Evolutionary conservation across 1,140 invertebrate species (phyloP), one percentile per base, ranked within the genome.

Genomic region (Saccostrea cuccullata): DNA sequence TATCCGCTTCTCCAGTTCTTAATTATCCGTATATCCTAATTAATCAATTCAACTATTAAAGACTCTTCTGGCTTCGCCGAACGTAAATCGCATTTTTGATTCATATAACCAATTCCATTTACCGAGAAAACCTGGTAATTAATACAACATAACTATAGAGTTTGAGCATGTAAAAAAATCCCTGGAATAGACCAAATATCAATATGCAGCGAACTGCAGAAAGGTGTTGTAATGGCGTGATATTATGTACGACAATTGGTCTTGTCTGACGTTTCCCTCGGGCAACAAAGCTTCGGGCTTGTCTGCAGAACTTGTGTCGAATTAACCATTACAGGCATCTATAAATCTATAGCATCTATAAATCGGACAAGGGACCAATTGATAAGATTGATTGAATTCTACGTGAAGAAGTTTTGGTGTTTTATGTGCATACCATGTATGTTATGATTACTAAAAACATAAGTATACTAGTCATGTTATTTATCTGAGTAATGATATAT

Each of bases 351-450:
- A n/a, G 15, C 23, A 36, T 30, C 70, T 30, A 30, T 77, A 36
- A 30, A 26, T 36, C 26, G 26, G 70, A 77, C 70, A 77, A 26
- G 12, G 26, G 23, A 30, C 26, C 26, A 30, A 77, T 77, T 26
- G 26, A 77, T 77, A 77, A 30, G 70, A 77, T 77, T 77, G 70
- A 77, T 77, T 77, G 58, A 64, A 64, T 20, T 9, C 47, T 9
- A 9, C 5, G 47, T 47, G 9, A 47, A 47, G 47, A 47, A 47
- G n/a, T n/a, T n/a, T n/a, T 47, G 6, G 47, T 47, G 47, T 47
- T 47, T 47, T 47, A 47, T 47, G 47, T 47, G 47, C 5, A 47
- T 47, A 47, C 47, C 47, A 47, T 47, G 47, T 47, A 6, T 9
- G 9, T 36, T 47, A 5, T 47, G 47, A 47, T 47, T 47, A 47